phyloP scores from a whole-genome alignment of 1,140 invertebrate genomes.

The Conus ventricosus region DNA sequence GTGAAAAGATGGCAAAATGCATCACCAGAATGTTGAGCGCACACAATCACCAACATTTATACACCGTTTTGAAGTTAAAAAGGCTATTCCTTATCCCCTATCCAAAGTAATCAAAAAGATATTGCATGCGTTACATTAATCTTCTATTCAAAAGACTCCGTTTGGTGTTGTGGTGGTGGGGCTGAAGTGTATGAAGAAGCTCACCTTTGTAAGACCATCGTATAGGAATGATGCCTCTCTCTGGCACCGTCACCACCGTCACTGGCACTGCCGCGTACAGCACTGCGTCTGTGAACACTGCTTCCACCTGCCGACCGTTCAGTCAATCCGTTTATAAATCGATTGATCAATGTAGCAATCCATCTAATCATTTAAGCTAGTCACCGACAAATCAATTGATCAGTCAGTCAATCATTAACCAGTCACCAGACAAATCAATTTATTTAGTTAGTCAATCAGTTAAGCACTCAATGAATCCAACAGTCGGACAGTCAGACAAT shows the following conservation, averaged over 20 bases:
- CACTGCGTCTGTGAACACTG: constrained; percentile 63
- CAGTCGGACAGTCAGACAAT: not conserved
- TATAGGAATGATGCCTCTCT: constrained; percentile 60
- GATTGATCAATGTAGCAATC: not conserved
- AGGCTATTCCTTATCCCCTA: too few relatives aligned
- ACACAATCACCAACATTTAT: too few relatives aligned
- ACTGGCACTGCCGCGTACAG: constrained; percentile 71
- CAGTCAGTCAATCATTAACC: not conserved
- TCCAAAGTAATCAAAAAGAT: too few relatives aligned
- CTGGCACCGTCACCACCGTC: constrained; percentile 67
- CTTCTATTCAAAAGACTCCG: too few relatives aligned
- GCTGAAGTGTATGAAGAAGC: too few relatives aligned
- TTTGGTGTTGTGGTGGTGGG: not conserved
- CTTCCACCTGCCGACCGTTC: constrained; percentile 61
- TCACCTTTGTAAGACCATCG: constrained; percentile 68
- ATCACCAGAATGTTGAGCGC: too few relatives aligned
- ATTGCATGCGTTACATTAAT: too few relatives aligned
- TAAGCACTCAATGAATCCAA: not conserved
- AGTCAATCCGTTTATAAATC: too few relatives aligned
- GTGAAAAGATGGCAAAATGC: too few relatives aligned
- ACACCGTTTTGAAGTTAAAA: too few relatives aligned
- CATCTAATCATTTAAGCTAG: too few relatives aligned
- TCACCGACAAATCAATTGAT: not conserved
- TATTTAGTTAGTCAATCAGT: not conserved
- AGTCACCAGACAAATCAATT: not conserved